Conservation (phyloP, 2,888 invertebrate species). For the Odontocerum albicorne region DNA sequence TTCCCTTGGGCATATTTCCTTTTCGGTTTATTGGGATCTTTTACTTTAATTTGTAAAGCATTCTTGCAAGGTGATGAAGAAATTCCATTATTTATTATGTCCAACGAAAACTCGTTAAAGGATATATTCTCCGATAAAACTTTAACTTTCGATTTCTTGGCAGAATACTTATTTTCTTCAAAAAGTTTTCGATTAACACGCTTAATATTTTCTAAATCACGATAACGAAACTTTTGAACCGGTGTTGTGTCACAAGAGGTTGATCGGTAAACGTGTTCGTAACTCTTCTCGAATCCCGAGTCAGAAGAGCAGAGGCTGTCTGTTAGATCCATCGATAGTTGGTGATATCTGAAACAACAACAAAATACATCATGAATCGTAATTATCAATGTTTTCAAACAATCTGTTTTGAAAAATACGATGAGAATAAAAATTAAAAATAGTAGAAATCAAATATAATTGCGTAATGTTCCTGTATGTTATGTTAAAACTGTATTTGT, state of each 20-base stretch:
- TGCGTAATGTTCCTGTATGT: no score
- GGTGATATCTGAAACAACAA: conserved; percentile 44
- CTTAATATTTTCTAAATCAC: conserved; percentile 44
- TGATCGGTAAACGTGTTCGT: conserved; percentile 48
- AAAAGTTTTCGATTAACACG: conserved; percentile 52
- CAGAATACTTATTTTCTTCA: conserved; percentile 45
- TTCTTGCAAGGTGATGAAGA: conserved; percentile 64
- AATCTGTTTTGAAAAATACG: no score
- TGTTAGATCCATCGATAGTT: conserved; percentile 52
- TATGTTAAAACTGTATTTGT: no score
- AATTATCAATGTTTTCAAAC: neutral
- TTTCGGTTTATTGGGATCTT: conserved; percentile 60
- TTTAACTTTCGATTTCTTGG: conserved; percentile 43
- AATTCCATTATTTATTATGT: conserved; percentile 43
- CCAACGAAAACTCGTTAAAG: conserved; percentile 41
- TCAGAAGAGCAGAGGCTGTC: conserved; percentile 68
- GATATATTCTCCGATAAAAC: conserved; percentile 41
- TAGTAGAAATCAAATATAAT: no score
- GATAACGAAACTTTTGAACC: conserved; percentile 43
- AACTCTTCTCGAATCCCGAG: conserved; percentile 76
- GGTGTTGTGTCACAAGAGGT: conserved; percentile 38
- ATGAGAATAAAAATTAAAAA: no score
- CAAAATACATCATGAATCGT: neutral
- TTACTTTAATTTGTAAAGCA: conserved; percentile 46
- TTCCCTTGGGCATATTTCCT: conserved; percentile 73